These are phyloP conservation scores for Drosophila gaucha DNA, from an alignment of 2,888 invertebrate genomes.

Conservation along the genomic window DNA sequence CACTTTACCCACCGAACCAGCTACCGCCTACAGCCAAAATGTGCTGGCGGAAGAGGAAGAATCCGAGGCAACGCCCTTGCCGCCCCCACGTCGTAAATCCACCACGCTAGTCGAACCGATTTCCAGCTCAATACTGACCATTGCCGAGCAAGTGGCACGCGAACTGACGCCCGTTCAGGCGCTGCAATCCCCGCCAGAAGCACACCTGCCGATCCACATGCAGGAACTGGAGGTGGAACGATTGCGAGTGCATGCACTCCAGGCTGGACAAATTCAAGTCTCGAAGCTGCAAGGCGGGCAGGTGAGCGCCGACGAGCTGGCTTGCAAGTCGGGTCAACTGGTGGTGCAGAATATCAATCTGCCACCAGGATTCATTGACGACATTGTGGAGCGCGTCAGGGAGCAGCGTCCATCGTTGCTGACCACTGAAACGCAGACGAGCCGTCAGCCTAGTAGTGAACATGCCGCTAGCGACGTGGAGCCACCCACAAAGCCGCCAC, in stretches of 20 bases:
- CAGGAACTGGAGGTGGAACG: slow-evolving; percentile 92
- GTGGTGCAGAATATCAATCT: slow-evolving; percentile 89
- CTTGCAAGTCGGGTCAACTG: slow-evolving; percentile 89
- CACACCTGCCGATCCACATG: slow-evolving; percentile 83
- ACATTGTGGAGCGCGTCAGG: slow-evolving; percentile 86
- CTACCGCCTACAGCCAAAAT: slow-evolving; percentile 34
- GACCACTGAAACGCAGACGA: slow-evolving; percentile 85
- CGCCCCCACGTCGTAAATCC: slow-evolving; percentile 82
- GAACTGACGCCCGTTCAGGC: slow-evolving; percentile 56
- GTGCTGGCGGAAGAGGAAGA: slow-evolving; percentile 34
- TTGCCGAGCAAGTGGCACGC: slow-evolving; percentile 47
- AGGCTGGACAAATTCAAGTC: slow-evolving; percentile 92
- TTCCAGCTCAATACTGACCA: slow-evolving; percentile 31
- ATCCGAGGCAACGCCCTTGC: slow-evolving; percentile 55
- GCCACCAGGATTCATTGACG: slow-evolving; percentile 89
- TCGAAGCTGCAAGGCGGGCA: slow-evolving; percentile 92
- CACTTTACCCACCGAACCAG: slow-evolving; percentile 66
- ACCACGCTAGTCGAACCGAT: slow-evolving; percentile 72
- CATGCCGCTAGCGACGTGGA: slow-evolving; percentile 57
- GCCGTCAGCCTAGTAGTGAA: slow-evolving; percentile 77
- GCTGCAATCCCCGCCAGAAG: slow-evolving; percentile 34
- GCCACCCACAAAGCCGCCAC: slow-evolving; percentile 79
- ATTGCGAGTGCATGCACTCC: slow-evolving; percentile 91
- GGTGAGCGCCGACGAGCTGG: slow-evolving; percentile 90
- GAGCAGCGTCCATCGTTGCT: slow-evolving; percentile 75